phyloP scores from a whole-genome alignment of 2,797 vertebrate species.

The Sebastes baramenuke region DNA sequence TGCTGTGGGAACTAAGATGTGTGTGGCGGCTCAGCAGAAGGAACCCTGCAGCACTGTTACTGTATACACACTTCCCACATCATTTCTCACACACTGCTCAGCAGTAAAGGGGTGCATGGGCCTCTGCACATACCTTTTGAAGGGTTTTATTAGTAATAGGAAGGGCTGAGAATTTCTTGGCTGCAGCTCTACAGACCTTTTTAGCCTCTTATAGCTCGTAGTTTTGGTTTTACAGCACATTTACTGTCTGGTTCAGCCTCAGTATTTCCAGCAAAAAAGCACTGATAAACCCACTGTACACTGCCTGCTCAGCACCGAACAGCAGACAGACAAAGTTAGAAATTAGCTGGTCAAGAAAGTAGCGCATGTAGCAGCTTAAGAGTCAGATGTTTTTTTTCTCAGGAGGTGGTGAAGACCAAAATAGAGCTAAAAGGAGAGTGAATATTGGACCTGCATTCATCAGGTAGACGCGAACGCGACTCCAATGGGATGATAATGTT shows the following conservation, averaged over 20 bases:
- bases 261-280: not conserved
- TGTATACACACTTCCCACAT: slow-evolving; percentile 34
- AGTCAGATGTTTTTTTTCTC: not conserved
- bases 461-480: not conserved
- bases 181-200: not conserved
- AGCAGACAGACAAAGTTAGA: not conserved
- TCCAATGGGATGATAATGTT: not conserved
- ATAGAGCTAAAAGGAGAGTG: not conserved
- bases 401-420: not conserved
- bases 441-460: not conserved
- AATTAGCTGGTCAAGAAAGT: not conserved
- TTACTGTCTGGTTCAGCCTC: not conserved
- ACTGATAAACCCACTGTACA: not conserved
- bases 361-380: not conserved
- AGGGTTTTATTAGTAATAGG: not conserved
- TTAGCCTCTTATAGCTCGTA: not conserved
- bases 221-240: not conserved
- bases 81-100: slow-evolving; percentile 26
- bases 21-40: slow-evolving; percentile 45
- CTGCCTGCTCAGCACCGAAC: not conserved
- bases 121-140: not conserved
- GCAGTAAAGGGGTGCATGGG: not conserved
- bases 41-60: slow-evolving; percentile 43
- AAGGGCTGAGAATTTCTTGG: not conserved
- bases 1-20: slow-evolving; percentile 63